Conservation (phyloP, 2,113 vertebrate genomes). For the Astur gentilis region DNA sequence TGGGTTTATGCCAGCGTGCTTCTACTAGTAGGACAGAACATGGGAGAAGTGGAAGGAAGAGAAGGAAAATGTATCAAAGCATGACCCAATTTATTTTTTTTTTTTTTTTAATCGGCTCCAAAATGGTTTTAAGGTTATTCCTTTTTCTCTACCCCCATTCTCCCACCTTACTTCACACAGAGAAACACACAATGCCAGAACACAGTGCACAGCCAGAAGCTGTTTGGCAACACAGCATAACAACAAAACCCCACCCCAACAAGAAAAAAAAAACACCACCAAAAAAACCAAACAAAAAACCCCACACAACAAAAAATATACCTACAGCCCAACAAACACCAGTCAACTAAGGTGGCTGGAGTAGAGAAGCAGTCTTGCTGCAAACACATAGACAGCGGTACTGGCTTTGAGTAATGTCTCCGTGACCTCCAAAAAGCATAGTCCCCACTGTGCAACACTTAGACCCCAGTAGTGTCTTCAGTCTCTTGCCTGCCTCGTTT, state of each 20-base stretch:
- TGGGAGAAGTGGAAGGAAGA: neutral
- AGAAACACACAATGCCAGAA: neutral
- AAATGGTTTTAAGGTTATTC: neutral
- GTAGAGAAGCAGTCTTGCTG: neutral
- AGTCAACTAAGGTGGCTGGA: neutral
- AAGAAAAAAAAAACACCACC: neutral
- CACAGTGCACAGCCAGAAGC: neutral
- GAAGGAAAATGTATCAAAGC: neutral
- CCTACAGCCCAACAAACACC: neutral
- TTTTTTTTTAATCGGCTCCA: neutral
- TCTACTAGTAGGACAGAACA: neutral
- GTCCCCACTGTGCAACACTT: neutral
- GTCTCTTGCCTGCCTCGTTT: neutral
- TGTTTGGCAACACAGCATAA: accelerated
- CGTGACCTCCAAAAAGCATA: neutral
- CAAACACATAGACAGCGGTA: neutral
- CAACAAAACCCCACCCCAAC: neutral
- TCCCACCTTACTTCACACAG: neutral
- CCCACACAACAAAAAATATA: neutral
- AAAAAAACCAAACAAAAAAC: too few relatives aligned
- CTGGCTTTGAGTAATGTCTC: neutral
- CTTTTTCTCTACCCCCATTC: neutral
- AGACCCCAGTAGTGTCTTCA: accelerated
- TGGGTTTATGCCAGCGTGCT: neutral
- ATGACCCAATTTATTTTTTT: too few relatives aligned